Evolutionary conservation across 2,113 vertebrate genomes (phyloP).

Genomic region (Forbesichthys agassizii): DNA sequence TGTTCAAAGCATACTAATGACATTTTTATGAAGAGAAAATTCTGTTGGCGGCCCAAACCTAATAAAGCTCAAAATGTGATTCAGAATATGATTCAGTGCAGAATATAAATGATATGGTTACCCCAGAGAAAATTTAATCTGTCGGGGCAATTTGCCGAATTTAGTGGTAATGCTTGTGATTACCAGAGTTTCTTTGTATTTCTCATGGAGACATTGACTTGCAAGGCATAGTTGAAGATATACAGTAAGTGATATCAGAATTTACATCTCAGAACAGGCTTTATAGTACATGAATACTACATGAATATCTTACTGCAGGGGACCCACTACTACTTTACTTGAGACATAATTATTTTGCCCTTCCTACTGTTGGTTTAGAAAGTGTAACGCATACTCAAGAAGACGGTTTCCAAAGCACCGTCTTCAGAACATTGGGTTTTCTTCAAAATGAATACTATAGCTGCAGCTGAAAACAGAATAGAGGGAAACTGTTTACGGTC

Average conservation of each 20-base stretch:
- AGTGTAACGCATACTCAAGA: too few relatives aligned
- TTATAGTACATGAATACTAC: conserved; percentile 9
- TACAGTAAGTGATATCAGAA: conserved; percentile 41
- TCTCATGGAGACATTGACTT: conserved; percentile 18
- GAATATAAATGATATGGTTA: conserved; percentile 58
- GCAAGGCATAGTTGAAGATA: conserved; percentile 41
- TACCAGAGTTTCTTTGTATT: conserved; percentile 31
- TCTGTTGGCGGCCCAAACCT: conserved; percentile 38
- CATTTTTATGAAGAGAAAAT: conserved; percentile 66
- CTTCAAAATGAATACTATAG: too few relatives aligned
- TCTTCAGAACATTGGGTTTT: too few relatives aligned
- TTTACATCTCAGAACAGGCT: conserved; percentile 36
- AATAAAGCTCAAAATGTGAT: conserved; percentile 46
- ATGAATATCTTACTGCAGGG: too few relatives aligned
- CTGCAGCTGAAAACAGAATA: too few relatives aligned
- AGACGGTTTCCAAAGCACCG: too few relatives aligned
- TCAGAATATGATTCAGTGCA: conserved; percentile 25
- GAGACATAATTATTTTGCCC: too few relatives aligned
- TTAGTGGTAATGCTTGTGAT: conserved; percentile 55
- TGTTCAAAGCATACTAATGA: conserved; percentile 58
- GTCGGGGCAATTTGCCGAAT: conserved; percentile 48
- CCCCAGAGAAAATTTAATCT: conserved; percentile 51
- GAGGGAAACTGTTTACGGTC: too few relatives aligned
- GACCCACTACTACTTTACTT: too few relatives aligned
- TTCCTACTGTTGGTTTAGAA: too few relatives aligned